These are phyloP conservation scores for Drosophila pallidifrons DNA, from an alignment of 1,140 invertebrate species.

Conservation along the genomic window DNA sequence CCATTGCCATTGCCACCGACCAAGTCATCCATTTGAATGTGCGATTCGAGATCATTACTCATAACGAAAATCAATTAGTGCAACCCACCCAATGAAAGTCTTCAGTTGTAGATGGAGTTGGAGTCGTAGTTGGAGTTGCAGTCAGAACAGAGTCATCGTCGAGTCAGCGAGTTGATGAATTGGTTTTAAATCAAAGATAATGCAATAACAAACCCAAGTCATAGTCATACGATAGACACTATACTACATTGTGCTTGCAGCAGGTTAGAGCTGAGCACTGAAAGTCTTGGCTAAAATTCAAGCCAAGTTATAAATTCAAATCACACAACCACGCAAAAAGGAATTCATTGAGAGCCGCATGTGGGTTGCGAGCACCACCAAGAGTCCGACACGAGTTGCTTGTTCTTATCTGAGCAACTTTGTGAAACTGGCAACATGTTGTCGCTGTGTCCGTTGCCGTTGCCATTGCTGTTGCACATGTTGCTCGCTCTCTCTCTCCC, in stretches of 20 bases:
- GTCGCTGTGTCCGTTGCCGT: conserved; percentile 44
- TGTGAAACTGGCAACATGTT: conserved; percentile 59
- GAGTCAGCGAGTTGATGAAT: conserved; percentile 78
- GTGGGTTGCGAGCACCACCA: conserved; percentile 55
- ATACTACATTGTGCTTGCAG: neutral
- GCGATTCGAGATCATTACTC: conserved; percentile 77
- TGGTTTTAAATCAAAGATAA: conserved; percentile 84
- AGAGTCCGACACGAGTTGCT: conserved; percentile 59
- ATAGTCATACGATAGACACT: conserved; percentile 57
- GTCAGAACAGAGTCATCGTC: conserved; percentile 73
- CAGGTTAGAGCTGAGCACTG: neutral
- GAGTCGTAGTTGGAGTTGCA: conserved; percentile 26
- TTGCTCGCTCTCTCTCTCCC: neutral
- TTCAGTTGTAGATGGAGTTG: conserved; percentile 34
- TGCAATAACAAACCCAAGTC: conserved; percentile 75
- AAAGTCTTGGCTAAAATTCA: conserved; percentile 26
- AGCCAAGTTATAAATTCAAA: conserved; percentile 81
- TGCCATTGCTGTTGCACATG: conserved; percentile 53
- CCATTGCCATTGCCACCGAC: conserved; percentile 20
- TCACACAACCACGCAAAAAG: conserved; percentile 79
- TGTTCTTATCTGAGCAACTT: conserved; percentile 70
- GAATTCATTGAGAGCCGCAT: conserved; percentile 72
- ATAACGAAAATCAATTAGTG: conserved; percentile 82
- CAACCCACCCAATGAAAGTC: conserved; percentile 67
- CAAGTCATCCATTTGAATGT: conserved; percentile 76